Percentiles rank a stretch among this genome's conserved stretches.
phyloP scores from a whole-genome alignment of 2,113 vertebrate genomes.

The Antechinus flavipes region DNA sequence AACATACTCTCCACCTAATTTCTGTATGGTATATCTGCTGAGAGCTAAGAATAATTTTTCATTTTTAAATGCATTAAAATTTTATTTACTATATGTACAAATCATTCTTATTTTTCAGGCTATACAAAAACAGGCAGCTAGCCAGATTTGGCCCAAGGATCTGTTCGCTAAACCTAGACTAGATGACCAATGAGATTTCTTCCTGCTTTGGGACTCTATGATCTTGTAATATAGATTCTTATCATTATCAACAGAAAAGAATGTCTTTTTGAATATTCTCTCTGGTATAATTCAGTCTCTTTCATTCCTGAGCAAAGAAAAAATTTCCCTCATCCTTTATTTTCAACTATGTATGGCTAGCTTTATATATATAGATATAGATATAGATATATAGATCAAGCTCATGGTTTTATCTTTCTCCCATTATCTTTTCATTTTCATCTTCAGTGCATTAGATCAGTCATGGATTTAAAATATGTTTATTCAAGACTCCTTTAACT shows the following conservation, averaged over 20 bases:
- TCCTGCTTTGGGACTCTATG: neutral
- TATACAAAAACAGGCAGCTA: neutral
- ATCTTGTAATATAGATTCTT: neutral
- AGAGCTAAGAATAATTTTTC: neutral
- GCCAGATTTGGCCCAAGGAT: neutral
- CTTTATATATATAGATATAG: too few relatives aligned
- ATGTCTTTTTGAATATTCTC: neutral
- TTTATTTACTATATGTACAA: neutral
- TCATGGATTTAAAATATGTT: conserved; percentile 34
- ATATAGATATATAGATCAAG: neutral
- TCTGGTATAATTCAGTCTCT: neutral
- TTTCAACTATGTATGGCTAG: neutral
- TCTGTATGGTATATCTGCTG: neutral
- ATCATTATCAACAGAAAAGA: neutral
- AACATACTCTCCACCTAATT: neutral
- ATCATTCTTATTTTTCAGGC: neutral
- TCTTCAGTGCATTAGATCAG: neutral
- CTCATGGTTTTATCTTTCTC: neutral
- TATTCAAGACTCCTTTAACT: conserved; percentile 36
- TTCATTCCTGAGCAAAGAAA: neutral
- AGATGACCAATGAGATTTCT: neutral
- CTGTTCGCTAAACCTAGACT: neutral
- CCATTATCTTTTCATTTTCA: neutral
- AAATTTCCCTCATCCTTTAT: neutral
- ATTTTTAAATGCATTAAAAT: neutral